Evolutionary conservation across 35 echinoderm and acorn worm species (phyloP), one percentile per base, ranked within the genome.

Genomic region (Heliocidaris tuberculata): DNA sequence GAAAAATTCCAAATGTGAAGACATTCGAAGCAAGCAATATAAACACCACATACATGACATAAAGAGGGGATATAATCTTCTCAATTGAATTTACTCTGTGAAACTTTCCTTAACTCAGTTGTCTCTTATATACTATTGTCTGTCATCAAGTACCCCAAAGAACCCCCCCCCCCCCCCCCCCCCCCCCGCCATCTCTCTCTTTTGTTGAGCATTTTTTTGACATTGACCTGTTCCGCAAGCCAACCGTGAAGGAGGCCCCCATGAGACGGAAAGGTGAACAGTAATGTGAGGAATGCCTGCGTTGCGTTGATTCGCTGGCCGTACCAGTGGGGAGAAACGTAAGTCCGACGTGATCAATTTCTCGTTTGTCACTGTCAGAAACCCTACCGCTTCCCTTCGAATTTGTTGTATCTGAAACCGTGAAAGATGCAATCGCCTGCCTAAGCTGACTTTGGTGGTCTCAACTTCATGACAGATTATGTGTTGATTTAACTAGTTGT

Each of bases 331-430:
- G 52, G 21, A 32, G 87, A 89, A 89, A 89, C 32, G 47, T 32
- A 0, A 89, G 87, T 47, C 32, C 31, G 17, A 89, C 31, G 87
- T 48, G 47, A 89, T 89, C 47, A 89, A 48, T 89, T 89, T 42
- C 87, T 89, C 87, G 87, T 89, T 89, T 89, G 87, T 89, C 87
- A 16, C 10, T 89, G 87, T 89, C 87, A 89, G 87, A 47, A 89
- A 89, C 47, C 47, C 47, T 48, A 89, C 35, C 31, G 87, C 47
- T 48, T 78, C 27, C 17, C 65, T 78, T 6, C 65, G 21, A n/a
- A 24, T 27, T 78, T 78, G 65, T 8, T 78, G 65, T 78, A 78
- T 24, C 21, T 78, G 65, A 78, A 78, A 78, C 65, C 65, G 65
- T 47, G 87, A 89, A 48, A 89, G 87, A 89, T 89, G 87, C 87